Base-by-base conservation (phyloP, 53 echinoderm and acorn worm genomes). In the Astropecten irregularis region DNA sequence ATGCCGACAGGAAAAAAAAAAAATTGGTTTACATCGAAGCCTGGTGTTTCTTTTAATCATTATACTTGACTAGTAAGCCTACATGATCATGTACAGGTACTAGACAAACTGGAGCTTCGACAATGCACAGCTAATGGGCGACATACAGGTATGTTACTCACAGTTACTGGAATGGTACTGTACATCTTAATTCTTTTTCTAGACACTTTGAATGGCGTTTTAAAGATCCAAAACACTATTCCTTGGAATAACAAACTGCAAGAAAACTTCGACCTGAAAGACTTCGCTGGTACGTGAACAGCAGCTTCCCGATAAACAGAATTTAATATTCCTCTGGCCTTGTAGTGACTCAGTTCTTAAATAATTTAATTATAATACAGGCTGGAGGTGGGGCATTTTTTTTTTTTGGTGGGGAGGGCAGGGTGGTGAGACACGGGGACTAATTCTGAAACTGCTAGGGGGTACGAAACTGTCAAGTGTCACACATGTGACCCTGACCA, bases 331-430 rank as follows among this genome's bases (percentile, higher is more conserved):
- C 18, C 25, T 13, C 34, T 42, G 60, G 62, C 77, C 44, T 11
- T 5, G 15, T 8, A 21, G 18, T 77, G 77, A 77, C 60, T 77
- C 77, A 77, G 19, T 25, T 39, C 29, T n/a, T n/a, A n/a, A n/a
- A n/a, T 8, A 42, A 8, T 42, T 38, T 77, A 77, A 77, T 44
- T 77, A 9, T 60, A 77, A 55, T 77, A 77, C 42, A 15, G 20
- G 25, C 6, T 36, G 52, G 32, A 76, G 66, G 66, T 21, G 86
- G 64, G 66, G 42, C 1, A 26, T n/a, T 31, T 63, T 39, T 39
- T 42, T 40, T 51, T n/a, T n/a, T n/a, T n/a, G n/a, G n/a, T n/a
- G n/a, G 21, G 64, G 18, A 32, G 37, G 23, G 51, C 20, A 33
- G 50, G 67, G 29, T 47, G 39, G 34, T 35, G 42, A 47, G 65